Conservation (phyloP, 1,140 invertebrate species). For the Matsumurasca onukii region DNA sequence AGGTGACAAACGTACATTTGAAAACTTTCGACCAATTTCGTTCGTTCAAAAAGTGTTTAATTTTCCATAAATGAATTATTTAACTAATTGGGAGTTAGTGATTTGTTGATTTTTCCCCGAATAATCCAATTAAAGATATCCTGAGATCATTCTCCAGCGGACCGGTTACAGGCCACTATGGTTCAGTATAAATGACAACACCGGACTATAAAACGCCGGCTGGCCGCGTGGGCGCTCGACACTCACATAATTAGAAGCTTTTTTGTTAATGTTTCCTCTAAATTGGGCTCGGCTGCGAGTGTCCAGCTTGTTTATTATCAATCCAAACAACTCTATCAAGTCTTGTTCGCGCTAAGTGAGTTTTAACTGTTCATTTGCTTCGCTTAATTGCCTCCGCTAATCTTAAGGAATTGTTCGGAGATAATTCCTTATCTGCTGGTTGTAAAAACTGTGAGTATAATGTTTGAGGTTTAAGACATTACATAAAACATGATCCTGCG, state of each 20-base stretch:
- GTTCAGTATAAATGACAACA: conserved; percentile 18
- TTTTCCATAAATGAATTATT: too few species aligned
- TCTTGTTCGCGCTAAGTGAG: conserved; percentile 20
- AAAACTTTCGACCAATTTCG: conserved; percentile 11
- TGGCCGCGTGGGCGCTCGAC: conserved; percentile 16
- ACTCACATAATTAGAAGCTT: conserved; percentile 27
- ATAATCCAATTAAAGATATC: too few species aligned
- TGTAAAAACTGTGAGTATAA: background rate
- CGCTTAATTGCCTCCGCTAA: background rate
- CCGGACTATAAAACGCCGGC: conserved; percentile 16
- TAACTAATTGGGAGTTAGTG: too few species aligned
- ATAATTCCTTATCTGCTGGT: too few species aligned
- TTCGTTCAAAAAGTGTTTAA: too few species aligned
- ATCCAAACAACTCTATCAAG: conserved; percentile 22
- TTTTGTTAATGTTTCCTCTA: conserved; percentile 26
- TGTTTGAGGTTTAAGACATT: background rate
- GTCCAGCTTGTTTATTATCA: conserved; percentile 25
- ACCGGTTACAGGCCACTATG: background rate
- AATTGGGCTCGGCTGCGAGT: conserved; percentile 1
- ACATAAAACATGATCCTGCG: background rate
- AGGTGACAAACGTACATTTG: background rate
- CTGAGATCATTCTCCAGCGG: background rate
- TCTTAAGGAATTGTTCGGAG: too few species aligned
- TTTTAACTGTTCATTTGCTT: conserved; percentile 20
- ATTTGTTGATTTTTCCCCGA: too few species aligned